Evolutionary conservation across 2,888 invertebrate genomes (phyloP), one percentile per base, ranked within the genome.

Genomic region (Netelia inedita): DNA sequence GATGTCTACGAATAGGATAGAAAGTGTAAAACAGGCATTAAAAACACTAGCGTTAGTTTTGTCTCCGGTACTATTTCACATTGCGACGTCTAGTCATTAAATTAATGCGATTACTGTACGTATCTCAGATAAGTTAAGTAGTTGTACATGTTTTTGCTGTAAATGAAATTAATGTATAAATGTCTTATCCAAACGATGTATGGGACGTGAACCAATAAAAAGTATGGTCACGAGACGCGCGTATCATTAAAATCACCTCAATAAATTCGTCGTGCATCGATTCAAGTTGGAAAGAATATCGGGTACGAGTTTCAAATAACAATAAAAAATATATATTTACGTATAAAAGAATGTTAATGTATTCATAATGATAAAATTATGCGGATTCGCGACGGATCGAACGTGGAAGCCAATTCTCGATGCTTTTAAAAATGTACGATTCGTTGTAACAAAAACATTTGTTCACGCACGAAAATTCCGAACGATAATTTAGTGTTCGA

Each of bases 121-220:
- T 86, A 84, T 85, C 83, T 84, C 81, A 69, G 83, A 83, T 83
- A 79, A 87, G 85, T 88, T 87, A 87, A 82, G 85, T 87, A 87
- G 88, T 69, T 88, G 86, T 87, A 88, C 85, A 88, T 88, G 85
- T 87, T 83, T 83, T 76, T 85, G 74, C 85, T 88, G 87, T 88
- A 87, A 88, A 88, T 88, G 73, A 82, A 86, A 80, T 87, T 71
- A 87, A 85, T 89, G 87, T 88, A 84, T 89, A 88, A 86, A 87
- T 87, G 87, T 88, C 83, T 75, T 84, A 87, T 84, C 76, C 46
- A 75, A 82, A 86, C 76, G 81, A 86, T 84, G 83, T 79, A 86
- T 76, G 80, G 43, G 79, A 72, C 68, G 74, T 82, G 81, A 74
- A 41, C 69, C 69, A 85, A 82, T 85, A 79, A 79, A 71, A 71